Evolutionary conservation across 1,140 invertebrate genomes (phyloP).

Genomic region (Helicoverpa armigera): DNA sequence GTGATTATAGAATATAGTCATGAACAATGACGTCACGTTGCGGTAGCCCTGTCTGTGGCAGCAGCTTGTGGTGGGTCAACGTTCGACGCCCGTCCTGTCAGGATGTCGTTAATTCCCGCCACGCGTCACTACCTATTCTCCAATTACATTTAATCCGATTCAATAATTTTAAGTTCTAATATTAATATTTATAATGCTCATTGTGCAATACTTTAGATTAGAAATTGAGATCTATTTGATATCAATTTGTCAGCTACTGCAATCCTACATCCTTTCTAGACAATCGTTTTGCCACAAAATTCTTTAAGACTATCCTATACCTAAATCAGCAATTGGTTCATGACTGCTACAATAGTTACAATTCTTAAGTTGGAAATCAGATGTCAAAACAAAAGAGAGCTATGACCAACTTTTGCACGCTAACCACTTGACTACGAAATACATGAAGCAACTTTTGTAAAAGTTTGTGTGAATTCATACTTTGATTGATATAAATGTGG

Average conservation of each 20-base stretch:
- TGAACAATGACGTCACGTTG: conserved; percentile 49
- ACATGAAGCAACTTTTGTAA: conserved; percentile 16
- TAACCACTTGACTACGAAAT: background rate
- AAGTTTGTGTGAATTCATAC: background rate
- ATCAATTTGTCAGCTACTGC: conserved; percentile 1
- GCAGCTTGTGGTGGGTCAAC: conserved; percentile 65
- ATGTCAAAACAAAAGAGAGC: conserved; percentile 15
- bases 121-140: conserved; percentile 65
- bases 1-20: conserved; percentile 9
- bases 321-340: background rate
- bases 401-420: conserved; percentile 19
- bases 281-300: background rate
- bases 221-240: background rate
- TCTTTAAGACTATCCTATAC: background rate
- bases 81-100: conserved; percentile 74
- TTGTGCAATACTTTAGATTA: background rate
- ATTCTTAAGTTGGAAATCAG: background rate
- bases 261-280: background rate
- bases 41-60: conserved; percentile 39
- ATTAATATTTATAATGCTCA: background rate
- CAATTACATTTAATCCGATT: conserved; percentile 45
- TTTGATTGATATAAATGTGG: conserved; percentile 31
- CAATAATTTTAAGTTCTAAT: conserved; percentile 23
- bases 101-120: conserved; percentile 80
- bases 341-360: background rate